These are phyloP conservation scores for Cheilosia grossa DNA, from an alignment of 2,888 invertebrate species.

Conservation along the genomic window DNA sequence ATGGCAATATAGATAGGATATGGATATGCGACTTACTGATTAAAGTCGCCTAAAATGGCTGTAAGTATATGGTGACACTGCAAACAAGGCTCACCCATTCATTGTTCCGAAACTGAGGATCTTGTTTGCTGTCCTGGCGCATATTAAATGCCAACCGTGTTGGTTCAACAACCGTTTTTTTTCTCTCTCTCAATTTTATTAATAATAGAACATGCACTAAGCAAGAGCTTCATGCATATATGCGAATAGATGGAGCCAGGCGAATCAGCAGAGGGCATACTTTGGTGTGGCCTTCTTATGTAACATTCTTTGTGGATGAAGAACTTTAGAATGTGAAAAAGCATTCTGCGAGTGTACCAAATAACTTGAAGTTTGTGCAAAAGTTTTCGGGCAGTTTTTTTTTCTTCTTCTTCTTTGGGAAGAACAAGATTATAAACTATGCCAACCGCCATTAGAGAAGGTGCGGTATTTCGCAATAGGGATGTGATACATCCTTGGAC, in stretches of 20 bases:
- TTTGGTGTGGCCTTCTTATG: constrained; percentile 58
- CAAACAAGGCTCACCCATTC: no score
- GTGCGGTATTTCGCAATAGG: constrained; percentile 53
- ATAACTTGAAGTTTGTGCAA: constrained; percentile 61
- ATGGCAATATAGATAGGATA: constrained; percentile 35
- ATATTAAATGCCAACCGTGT: constrained; percentile 6
- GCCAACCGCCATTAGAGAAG: constrained; percentile 67
- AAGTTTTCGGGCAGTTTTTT: constrained; percentile 36
- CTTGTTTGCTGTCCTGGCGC: constrained; percentile 31
- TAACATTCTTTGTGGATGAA: constrained; percentile 55
- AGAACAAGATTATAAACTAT: constrained; percentile 68
- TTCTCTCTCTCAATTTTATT: constrained; percentile 19
- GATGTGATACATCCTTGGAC: constrained; percentile 57
- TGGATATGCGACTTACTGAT: constrained; percentile 13
- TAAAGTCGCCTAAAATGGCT: constrained; percentile 37
- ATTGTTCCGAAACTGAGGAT: background rate
- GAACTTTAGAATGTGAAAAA: constrained; percentile 51
- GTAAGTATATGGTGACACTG: background rate
- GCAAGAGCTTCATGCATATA: background rate
- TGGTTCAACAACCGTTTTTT: constrained; percentile 44
- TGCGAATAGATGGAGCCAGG: background rate
- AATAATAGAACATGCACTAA: constrained; percentile 52
- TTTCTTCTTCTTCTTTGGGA: constrained; percentile 11
- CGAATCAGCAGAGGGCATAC: constrained; percentile 24
- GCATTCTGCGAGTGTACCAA: constrained; percentile 55